A percentile compares a stretch with the other conserved stretches of the same genome.
Conservation (phyloP, 2,888 invertebrate genomes). For the Drosophila mettleri region DNA sequence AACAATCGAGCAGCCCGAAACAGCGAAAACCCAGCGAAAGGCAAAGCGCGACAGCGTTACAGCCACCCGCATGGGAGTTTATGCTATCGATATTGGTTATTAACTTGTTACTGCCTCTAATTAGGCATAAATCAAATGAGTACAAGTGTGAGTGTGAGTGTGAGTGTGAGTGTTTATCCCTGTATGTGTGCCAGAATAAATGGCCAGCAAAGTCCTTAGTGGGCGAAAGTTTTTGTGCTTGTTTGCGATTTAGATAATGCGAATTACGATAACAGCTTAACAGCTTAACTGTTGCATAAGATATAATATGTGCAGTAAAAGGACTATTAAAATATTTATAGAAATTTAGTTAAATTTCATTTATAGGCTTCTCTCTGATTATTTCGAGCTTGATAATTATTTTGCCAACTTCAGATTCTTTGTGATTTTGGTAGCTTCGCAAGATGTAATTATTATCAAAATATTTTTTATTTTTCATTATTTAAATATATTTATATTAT, state of each 20-base stretch:
- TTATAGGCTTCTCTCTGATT: neutral
- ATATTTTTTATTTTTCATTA: too few species aligned
- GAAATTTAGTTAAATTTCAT: neutral
- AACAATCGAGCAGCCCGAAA: conserved; percentile 1
- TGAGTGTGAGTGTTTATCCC: neutral
- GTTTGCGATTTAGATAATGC: conserved; percentile 14
- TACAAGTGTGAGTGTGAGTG: neutral
- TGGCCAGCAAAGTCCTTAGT: conserved; percentile 1
- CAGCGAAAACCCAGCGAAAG: neutral
- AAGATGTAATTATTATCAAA: neutral
- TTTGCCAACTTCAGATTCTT: neutral
- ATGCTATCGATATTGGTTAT: conserved; percentile 47
- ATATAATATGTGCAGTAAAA: neutral
- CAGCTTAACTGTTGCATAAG: neutral
- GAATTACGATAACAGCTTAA: neutral
- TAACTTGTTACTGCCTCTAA: conserved; percentile 55
- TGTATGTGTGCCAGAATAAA: conserved; percentile 23
- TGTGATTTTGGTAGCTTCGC: neutral
- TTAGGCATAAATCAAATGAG: conserved; percentile 56
- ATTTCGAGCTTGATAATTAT: neutral
- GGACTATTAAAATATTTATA: neutral
- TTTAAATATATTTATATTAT: neutral
- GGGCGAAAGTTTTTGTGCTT: conserved; percentile 31
- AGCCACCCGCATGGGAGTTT: neutral
- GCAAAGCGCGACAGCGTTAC: neutral